phyloP scores from a whole-genome alignment of 2,797 vertebrate species.

The Lacerta bilineata region DNA sequence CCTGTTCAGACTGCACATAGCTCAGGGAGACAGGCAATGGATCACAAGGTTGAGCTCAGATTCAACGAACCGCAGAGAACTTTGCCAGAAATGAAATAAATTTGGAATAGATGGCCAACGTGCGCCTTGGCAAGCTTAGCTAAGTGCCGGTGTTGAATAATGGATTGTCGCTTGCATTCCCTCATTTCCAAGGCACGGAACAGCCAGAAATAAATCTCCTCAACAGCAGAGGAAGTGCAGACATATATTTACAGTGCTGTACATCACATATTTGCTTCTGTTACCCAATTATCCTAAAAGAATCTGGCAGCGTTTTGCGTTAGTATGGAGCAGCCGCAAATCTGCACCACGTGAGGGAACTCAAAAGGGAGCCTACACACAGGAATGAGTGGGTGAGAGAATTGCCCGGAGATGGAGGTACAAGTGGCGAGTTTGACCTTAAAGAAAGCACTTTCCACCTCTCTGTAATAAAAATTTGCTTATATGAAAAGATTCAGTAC shows the following conservation, averaged over 20 bases:
- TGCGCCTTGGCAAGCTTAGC: conserved; percentile 21
- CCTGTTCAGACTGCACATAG: conserved; percentile 10
- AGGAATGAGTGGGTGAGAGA: too few relatives aligned
- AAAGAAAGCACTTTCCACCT: too few relatives aligned
- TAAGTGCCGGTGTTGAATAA: conserved; percentile 24
- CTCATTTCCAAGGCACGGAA: conserved; percentile 9
- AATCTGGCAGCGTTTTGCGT: background rate
- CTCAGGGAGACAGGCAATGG: background rate
- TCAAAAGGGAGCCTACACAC: background rate
- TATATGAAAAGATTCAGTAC: too few relatives aligned
- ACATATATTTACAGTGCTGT: background rate
- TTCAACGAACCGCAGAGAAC: conserved; percentile 46
- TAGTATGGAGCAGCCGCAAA: background rate
- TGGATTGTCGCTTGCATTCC: conserved; percentile 18
- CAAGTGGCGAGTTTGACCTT: too few relatives aligned
- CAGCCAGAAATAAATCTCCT: background rate
- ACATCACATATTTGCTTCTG: background rate
- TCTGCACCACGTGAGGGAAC: background rate
- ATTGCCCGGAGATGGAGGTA: too few relatives aligned
- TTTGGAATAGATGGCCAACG: conserved; percentile 41
- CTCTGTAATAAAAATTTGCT: too few relatives aligned
- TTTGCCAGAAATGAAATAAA: conserved; percentile 25
- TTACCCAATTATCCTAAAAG: background rate
- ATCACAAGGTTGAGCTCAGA: conserved; percentile 49
- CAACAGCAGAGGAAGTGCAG: background rate